These are phyloP conservation scores for Antheraea yamamai DNA, from an alignment of 2,888 invertebrate genomes.

Conservation along the genomic window DNA sequence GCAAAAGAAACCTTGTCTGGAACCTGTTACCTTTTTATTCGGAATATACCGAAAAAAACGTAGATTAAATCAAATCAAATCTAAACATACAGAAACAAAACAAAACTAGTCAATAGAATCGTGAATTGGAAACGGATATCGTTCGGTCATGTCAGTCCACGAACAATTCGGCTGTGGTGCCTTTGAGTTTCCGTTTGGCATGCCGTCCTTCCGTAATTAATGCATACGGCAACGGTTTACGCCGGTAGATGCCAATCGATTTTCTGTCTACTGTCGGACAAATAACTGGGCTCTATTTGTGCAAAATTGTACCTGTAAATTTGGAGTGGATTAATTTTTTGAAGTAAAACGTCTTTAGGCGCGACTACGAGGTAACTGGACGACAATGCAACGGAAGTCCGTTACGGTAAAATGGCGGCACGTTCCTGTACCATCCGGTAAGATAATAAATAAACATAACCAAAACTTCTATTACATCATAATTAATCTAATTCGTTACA, in stretches of 20 bases:
- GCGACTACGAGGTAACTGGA: too few species aligned
- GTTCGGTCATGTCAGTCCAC: neutral
- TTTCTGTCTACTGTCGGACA: neutral
- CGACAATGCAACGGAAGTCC: too few species aligned
- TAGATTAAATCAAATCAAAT: neutral
- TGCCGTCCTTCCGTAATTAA: conserved; percentile 3
- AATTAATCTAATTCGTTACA: too few species aligned
- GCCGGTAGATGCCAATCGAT: neutral
- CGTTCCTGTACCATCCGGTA: too few species aligned
- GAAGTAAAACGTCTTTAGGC: too few species aligned
- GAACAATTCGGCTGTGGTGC: conserved; percentile 3
- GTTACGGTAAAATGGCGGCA: too few species aligned
- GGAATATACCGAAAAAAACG: too few species aligned
- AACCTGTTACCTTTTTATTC: too few species aligned
- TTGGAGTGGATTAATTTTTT: neutral
- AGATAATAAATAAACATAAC: too few species aligned
- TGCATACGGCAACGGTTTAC: neutral
- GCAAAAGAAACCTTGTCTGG: too few species aligned
- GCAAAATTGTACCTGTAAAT: neutral
- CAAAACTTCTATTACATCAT: too few species aligned
- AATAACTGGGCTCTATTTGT: neutral
- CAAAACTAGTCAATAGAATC: neutral
- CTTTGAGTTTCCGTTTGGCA: conserved; percentile 9
- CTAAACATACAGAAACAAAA: neutral
- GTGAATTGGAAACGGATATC: neutral